Base-by-base conservation (phyloP, 2,113 vertebrate species). In the Hipposideros armiger region DNA sequence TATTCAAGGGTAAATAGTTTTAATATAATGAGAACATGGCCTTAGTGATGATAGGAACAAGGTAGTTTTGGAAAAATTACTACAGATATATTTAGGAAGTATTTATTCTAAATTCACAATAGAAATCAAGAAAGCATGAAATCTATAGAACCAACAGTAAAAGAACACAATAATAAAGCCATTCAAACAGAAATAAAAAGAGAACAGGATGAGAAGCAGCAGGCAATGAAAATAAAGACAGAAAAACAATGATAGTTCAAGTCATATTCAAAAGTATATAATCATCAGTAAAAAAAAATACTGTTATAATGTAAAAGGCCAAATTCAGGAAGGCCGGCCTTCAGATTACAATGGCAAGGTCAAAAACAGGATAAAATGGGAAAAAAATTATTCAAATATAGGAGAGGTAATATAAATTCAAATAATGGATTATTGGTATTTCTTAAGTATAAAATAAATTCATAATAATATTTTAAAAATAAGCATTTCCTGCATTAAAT, bases 351-450 rank as follows among this genome's bases (percentile, higher is more conserved):
- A 83, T 64, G 58, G 73, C 24, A 67, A 72, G 24, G 36, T 90
- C 30, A 73, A 91, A 94, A 92, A 30, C 4, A 73, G 82, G 60
- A 89, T 30, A 76, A 89, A 90, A 87, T 47, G 16, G 42, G 50
- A 86, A 81, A 52, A 62, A 82, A 81, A 45, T n/a, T 82, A 87
- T 67, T 92, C 64, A 87, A 60, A 86, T 77, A 15, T 90, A 73
- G 3, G 14, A 91, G 56, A 96, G 73, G 56, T 83, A 90, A 90
- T 84, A 67, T 73, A 87, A 95, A 95, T 94, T 86, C 50, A 78
- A 94, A 94, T 83, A 87, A 42, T 66, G 36, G 24, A 82, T 77
- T 92, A 82, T 40, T 77, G 24, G 17, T 87, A 73, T 92, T 92
- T 94, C 72, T 72, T 3, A 67, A 80, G 24, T 70, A 82, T 84